Evolutionary conservation across 2,888 invertebrate genomes (phyloP), one percentile per base, ranked within the genome.

Genomic region (Tyria jacobaeae): DNA sequence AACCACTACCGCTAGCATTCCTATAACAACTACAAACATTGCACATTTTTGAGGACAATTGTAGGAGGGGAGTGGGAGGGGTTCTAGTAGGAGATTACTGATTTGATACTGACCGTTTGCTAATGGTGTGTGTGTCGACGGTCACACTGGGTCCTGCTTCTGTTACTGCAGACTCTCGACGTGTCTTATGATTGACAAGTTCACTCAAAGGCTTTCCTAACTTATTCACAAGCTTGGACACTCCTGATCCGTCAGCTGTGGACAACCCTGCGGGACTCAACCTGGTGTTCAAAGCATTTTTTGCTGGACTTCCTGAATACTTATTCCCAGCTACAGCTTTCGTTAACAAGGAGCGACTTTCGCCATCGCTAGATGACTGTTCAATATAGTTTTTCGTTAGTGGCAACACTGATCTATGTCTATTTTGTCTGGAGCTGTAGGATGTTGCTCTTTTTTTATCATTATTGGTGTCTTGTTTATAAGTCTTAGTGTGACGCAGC

Each of bases 71-170:
- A n/a, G n/a, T n/a, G n/a, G n/a, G n/a, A n/a, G n/a, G n/a, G n/a
- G n/a, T n/a, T n/a, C n/a, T n/a, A n/a, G n/a, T n/a, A n/a, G n/a
- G n/a, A n/a, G n/a, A n/a, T n/a, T n/a, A n/a, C n/a, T n/a, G n/a
- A 10, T 41, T 9, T 17, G 17, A 27, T 48, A 51, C 58, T 54
- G 24, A 66, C 65, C 62, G 48, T 53, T 62, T 62, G 9, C 59
- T 62, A 17, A 65, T 61, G 21, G 25, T 41, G 10, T 55, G 58
- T 17, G 27, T 34, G 24, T 9, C 55, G 9, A 2, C 3, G 3
- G 27, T 6, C 17, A 15, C 2, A 12, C 7, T 34, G 17, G 44
- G 14, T 17, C 4, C 4, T 7, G 25, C 15, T 1, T 21, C 15
- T n/a, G 52, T 1, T 15, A 2, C 1, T 24, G n/a, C 17, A 17